These are phyloP conservation scores for Chymomyza caudatula DNA, from an alignment of 2,888 invertebrate genomes.

Conservation along the genomic window DNA sequence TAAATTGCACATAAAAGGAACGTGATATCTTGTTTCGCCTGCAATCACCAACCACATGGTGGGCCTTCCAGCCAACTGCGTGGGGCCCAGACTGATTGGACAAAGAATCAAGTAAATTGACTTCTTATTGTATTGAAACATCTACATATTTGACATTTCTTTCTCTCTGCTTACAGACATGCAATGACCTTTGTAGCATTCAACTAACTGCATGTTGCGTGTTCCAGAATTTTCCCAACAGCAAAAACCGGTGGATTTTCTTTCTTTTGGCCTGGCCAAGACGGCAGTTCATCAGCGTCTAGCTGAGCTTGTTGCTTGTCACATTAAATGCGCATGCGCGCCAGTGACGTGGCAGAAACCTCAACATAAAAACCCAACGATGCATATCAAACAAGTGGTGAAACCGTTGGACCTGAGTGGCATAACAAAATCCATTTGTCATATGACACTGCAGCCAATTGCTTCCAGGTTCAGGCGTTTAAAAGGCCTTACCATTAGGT, in stretches of 20 bases:
- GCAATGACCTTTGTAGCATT: constrained; percentile 36
- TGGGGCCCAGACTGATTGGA: constrained; percentile 25
- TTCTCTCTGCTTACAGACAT: neutral
- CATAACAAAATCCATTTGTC: constrained; percentile 45
- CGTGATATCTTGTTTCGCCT: neutral
- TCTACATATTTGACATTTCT: neutral
- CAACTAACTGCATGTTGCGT: constrained; percentile 34
- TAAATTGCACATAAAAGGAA: constrained; percentile 36
- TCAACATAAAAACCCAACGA: constrained; percentile 21
- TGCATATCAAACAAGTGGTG: constrained; percentile 28
- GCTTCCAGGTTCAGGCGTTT: constrained; percentile 4
- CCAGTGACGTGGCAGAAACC: constrained; percentile 53
- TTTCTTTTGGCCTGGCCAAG: constrained; percentile 1
- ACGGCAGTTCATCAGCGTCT: constrained; percentile 17
- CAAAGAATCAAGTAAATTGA: neutral
- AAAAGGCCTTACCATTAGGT: neutral
- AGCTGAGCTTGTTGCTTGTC: constrained; percentile 37
- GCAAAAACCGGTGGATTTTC: constrained; percentile 21
- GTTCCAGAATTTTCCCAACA: constrained; percentile 35
- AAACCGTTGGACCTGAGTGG: constrained; percentile 37
- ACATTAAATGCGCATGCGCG: constrained; percentile 47
- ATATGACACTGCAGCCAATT: constrained; percentile 30
- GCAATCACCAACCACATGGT: constrained; percentile 1
- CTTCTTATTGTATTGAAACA: neutral
- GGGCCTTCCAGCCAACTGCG: constrained; percentile 2